Evolutionary conservation across 2,797 vertebrate species (phyloP), one percentile per base, ranked within the genome.

Genomic region (Lepus townsendii): DNA sequence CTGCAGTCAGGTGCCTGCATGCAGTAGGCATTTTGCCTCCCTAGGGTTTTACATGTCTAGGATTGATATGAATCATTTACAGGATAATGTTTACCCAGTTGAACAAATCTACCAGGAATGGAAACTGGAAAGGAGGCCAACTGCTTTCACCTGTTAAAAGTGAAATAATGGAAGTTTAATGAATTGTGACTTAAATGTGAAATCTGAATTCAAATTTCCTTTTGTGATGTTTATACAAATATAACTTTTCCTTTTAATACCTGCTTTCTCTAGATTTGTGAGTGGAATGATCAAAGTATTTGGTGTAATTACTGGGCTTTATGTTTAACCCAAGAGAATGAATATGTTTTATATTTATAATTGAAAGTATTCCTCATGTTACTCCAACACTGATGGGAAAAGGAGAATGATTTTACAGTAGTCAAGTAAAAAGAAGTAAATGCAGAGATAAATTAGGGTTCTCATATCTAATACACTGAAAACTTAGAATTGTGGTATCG

Each of bases 311-410:
- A 24, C 50, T 72, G 69, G 90, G 20, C 50, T 80, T 89, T 79
- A 38, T 77, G 92, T 95, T 84, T 95, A 68, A 63, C 35, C 79
- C 30, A 38, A 62, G 52, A 73, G 69, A 69, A 63, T 10, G 2
- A 47, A 30, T 73, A 24, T 66, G 50, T 82, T 88, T 83, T 77
- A 50, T 32, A 35, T 96, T 93, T 86, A 65, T 92, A 84, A 84
- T 26, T 78, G 35, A 93, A 96, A 90, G 73, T 35, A 42, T 4
- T 8, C 57, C 19, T 91, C 9, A 83, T 47, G 42, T 97, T 52
- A 38, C 38, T 93, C 73, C 83, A 93, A 94, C 52, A 10, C 63
- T n/a, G n/a, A 32, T 38, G 5, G 32, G 24, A 82, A 66, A 75
- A 65, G 14, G 54, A 82, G 24, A 57, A 26, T 30, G 7, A 47